Conservation (phyloP, 2,797 vertebrate genomes). For the Lepilemur ruficaudatus region DNA sequence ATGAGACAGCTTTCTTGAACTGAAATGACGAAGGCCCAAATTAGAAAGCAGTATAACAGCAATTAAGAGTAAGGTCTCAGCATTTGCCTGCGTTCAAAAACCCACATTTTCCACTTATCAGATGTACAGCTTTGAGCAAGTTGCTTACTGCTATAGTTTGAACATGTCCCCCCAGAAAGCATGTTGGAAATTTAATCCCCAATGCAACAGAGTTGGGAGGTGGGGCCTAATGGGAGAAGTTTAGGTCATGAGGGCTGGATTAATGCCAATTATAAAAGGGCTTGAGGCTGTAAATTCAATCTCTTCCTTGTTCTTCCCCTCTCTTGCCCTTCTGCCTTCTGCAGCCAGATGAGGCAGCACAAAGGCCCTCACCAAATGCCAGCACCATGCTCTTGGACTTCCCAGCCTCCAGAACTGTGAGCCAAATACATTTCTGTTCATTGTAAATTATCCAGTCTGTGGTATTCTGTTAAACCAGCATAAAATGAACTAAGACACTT, state of each 20-base stretch:
- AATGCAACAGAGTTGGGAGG: not conserved
- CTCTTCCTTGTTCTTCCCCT: not conserved
- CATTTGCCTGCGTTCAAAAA: constrained; percentile 24
- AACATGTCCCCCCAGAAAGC: not conserved
- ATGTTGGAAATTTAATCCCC: not conserved
- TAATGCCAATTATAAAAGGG: not conserved
- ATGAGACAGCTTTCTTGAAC: not conserved
- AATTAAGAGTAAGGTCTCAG: not conserved
- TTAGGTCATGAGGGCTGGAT: not conserved
- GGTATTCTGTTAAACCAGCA: not conserved
- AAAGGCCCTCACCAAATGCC: not conserved
- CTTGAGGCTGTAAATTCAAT: not conserved
- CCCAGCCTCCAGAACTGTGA: not conserved
- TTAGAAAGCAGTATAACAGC: not conserved
- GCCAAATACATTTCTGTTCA: not conserved
- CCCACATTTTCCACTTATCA: not conserved
- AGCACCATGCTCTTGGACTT: not conserved
- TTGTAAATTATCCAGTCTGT: not conserved
- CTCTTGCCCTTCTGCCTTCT: not conserved
- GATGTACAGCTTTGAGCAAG: not conserved
- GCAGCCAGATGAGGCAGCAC: not conserved
- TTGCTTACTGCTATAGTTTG: not conserved
- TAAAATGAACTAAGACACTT: not conserved
- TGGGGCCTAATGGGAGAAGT: not conserved
- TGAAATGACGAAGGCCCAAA: not conserved